A percentile compares a stretch with the other conserved stretches of the same genome.
Evolutionary conservation across 2,888 invertebrate species (phyloP).

Genomic region (Tryphoninae sp.): DNA sequence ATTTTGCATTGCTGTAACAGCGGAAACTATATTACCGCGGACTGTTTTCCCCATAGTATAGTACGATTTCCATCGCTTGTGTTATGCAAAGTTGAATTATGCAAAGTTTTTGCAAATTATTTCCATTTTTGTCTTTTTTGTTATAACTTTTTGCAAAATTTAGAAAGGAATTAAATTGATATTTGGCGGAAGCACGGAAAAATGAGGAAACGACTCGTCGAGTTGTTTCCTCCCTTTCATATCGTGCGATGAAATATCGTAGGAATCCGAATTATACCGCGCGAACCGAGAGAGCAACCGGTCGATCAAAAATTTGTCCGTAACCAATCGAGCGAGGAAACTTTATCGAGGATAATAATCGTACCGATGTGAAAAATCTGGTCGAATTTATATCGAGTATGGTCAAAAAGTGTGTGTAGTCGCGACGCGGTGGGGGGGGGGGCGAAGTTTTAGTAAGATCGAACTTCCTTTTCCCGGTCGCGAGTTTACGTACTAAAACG

Average conservation of each 20-base stretch:
- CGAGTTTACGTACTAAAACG: slow-evolving; percentile 47
- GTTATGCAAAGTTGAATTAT: no score
- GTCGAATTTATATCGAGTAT: neutral
- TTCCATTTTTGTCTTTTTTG: no score
- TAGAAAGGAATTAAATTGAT: no score
- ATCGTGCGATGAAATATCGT: neutral
- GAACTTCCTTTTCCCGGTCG: slow-evolving; percentile 40
- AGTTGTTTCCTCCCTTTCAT: no score
- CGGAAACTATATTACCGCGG: neutral
- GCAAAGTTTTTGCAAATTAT: no score
- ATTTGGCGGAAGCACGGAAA: no score
- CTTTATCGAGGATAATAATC: slow-evolving; percentile 60
- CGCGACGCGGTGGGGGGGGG: neutral
- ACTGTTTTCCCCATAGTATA: neutral
- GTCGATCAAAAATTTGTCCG: slow-evolving; percentile 26
- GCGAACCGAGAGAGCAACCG: neutral
- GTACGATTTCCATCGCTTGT: no score
- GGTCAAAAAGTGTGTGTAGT: slow-evolving; percentile 29
- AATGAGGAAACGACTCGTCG: no score
- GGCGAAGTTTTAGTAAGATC: slow-evolving; percentile 28
- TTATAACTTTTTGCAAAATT: no score
- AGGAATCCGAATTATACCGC: no score
- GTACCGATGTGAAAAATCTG: slow-evolving; percentile 22
- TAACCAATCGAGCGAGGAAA: slow-evolving; percentile 49
- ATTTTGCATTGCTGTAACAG: neutral